phyloP scores from a whole-genome alignment of 2,888 invertebrate genomes.

The Tenodera sinensis region DNA sequence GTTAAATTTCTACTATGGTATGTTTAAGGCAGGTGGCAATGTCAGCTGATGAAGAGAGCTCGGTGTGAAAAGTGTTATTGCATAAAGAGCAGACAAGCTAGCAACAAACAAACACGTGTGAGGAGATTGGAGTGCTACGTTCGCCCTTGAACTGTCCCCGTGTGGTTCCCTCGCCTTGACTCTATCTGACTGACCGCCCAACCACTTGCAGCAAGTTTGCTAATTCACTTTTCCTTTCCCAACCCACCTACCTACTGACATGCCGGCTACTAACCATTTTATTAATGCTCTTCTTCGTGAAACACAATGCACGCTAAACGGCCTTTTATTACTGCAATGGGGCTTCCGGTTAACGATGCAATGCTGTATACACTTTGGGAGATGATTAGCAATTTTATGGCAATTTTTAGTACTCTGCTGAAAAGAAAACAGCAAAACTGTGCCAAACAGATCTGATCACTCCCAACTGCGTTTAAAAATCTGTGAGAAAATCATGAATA shows the following conservation, averaged over 20 bases:
- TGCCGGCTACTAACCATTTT: neutral
- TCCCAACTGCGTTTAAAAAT: no score
- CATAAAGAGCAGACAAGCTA: neutral
- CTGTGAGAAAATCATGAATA: no score
- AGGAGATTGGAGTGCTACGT: constrained; percentile 18
- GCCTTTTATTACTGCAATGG: neutral
- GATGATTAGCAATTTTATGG: neutral
- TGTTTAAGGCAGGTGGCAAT: neutral
- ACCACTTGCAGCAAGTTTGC: constrained; percentile 8
- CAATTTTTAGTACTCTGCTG: neutral
- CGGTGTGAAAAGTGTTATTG: neutral
- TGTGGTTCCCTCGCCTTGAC: constrained; percentile 11
- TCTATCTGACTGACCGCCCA: neutral
- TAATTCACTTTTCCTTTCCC: constrained; percentile 1
- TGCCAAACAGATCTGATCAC: no score
- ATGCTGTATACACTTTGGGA: neutral
- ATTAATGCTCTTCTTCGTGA: neutral
- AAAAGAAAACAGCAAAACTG: neutral
- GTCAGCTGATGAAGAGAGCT: neutral
- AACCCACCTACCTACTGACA: constrained; percentile 6
- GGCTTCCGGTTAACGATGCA: neutral
- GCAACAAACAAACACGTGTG: constrained; percentile 3
- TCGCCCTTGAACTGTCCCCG: constrained; percentile 29
- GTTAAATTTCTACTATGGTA: neutral
- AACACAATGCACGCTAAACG: neutral